These are phyloP conservation scores for Cygnus buccinator DNA, from an alignment of 2,113 vertebrate species.

Conservation along the genomic window DNA sequence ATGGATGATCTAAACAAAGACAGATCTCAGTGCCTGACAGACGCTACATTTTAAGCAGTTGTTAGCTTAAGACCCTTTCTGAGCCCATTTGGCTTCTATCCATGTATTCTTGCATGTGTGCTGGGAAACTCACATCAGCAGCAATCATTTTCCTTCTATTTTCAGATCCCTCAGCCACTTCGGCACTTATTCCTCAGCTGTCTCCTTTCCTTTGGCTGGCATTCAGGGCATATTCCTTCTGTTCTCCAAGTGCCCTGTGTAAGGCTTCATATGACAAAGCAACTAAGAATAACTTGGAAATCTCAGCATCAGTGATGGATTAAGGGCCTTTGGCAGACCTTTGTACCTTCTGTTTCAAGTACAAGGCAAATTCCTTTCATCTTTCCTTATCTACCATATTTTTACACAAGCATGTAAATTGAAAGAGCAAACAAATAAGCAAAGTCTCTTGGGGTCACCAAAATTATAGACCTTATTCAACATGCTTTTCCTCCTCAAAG, in stretches of 20 bases:
- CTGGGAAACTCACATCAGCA: slow-evolving; percentile 21
- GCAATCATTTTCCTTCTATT: slow-evolving; percentile 36
- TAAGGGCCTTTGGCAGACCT: slow-evolving; percentile 26
- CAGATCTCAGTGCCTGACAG: not conserved
- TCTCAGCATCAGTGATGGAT: not conserved
- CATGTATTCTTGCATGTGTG: not conserved
- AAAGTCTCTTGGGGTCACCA: not conserved
- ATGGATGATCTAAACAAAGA: not conserved
- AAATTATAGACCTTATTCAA: not conserved
- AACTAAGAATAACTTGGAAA: not conserved
- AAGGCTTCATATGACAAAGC: slow-evolving; percentile 7
- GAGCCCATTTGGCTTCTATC: not conserved
- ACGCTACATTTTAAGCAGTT: not conserved
- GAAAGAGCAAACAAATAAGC: not conserved
- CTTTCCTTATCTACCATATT: not conserved
- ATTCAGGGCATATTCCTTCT: not conserved
- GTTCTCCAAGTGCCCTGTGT: not conserved
- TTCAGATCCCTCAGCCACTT: not conserved
- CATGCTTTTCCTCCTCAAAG: not conserved
- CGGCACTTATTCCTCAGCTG: slow-evolving; percentile 3
- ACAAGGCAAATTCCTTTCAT: not conserved
- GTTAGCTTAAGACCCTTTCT: not conserved
- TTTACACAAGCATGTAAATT: not conserved
- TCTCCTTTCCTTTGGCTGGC: not conserved
- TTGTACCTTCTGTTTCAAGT: not conserved